phyloP scores from a whole-genome alignment of 2,113 vertebrate species.

The Glaucidium brasilianum region DNA sequence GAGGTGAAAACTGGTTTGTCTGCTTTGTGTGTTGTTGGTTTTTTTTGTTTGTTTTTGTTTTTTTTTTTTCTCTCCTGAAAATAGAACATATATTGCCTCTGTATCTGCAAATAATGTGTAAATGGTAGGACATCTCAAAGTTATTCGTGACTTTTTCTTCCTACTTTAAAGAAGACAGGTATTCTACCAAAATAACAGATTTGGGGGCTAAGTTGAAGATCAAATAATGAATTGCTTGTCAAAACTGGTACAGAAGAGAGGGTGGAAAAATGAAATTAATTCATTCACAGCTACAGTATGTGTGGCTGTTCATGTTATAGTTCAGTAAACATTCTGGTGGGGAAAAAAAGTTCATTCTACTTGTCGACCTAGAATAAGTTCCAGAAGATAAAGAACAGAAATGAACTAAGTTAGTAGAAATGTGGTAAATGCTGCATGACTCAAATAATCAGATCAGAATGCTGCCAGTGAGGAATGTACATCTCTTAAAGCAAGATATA shows the following conservation, averaged over 20 bases:
- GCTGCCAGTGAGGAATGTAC: background rate
- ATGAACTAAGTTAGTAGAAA: background rate
- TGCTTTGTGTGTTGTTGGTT: too few species aligned
- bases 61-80: background rate
- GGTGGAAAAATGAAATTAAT: background rate
- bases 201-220: background rate
- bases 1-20: background rate
- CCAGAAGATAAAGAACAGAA: background rate
- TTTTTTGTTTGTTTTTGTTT: background rate
- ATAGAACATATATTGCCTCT: background rate
- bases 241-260: background rate
- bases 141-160: background rate
- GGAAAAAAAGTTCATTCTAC: background rate
- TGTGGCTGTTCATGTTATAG: background rate
- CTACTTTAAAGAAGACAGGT: background rate
- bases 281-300: background rate
- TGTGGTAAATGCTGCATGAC: background rate
- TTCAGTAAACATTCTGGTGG: background rate
- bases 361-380: background rate
- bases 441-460: background rate
- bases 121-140: background rate
- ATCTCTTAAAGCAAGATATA: background rate
- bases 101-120: background rate
- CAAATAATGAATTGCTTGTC: slow-evolving; percentile 1
- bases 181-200: background rate